Evolutionary conservation across 2,888 invertebrate species (phyloP).

Genomic region (Phanerotoma sp.): DNA sequence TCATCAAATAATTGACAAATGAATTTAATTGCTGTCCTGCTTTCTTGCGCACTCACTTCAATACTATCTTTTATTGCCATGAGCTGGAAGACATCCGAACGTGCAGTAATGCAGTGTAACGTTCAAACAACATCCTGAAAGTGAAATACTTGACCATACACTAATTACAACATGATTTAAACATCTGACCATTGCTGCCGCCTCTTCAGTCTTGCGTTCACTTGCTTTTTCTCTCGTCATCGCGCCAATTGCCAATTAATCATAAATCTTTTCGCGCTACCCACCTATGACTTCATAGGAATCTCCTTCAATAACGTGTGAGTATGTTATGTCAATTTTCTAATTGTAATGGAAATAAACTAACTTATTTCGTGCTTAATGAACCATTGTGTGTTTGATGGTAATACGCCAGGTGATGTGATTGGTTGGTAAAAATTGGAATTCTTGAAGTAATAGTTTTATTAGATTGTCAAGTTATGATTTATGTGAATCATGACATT

Average conservation of each 20-base stretch:
- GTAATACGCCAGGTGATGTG: too few species aligned
- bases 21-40: constrained; percentile 49
- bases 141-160: constrained; percentile 35
- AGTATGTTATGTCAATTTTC: too few species aligned
- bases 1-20: constrained; percentile 52
- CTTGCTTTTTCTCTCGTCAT: not conserved
- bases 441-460: too few species aligned
- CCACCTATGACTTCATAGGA: too few species aligned
- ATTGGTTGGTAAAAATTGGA: too few species aligned
- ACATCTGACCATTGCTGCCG: constrained; percentile 4
- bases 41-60: constrained; percentile 34
- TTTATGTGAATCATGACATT: too few species aligned
- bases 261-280: not conserved
- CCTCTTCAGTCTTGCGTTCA: not conserved
- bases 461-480: too few species aligned
- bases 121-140: constrained; percentile 18
- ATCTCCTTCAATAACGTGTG: too few species aligned
- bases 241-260: not conserved
- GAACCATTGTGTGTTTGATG: too few species aligned
- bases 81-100: constrained; percentile 4
- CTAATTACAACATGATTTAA: constrained; percentile 41
- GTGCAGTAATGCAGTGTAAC: not conserved
- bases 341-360: too few species aligned
- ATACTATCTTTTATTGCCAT: constrained; percentile 1
- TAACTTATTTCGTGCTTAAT: too few species aligned